These are phyloP conservation scores for Pyrochroa serraticornis DNA, from an alignment of 2,888 invertebrate genomes.

Conservation along the genomic window DNA sequence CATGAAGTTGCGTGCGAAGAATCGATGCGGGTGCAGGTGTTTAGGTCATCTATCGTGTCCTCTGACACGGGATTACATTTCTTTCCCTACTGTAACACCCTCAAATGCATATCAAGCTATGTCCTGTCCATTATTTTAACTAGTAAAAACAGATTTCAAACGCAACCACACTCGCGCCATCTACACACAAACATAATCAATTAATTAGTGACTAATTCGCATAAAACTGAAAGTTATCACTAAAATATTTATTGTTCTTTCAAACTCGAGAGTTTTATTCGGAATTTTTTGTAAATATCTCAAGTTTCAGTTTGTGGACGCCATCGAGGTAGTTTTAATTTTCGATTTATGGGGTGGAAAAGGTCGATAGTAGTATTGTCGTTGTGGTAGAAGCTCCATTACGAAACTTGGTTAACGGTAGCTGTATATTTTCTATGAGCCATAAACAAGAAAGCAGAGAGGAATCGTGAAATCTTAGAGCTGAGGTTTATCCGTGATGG, in stretches of 20 bases:
- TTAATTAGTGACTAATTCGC: too few relatives aligned
- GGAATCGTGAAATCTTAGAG: conserved; percentile 53
- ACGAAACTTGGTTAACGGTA: conserved; percentile 17
- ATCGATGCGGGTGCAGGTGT: conserved; percentile 53
- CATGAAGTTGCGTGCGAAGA: conserved; percentile 49
- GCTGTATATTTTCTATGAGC: conserved; percentile 45
- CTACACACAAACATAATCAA: too few relatives aligned
- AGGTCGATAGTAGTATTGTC: too few relatives aligned
- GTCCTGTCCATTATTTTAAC: background rate
- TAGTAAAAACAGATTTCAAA: conserved; percentile 8
- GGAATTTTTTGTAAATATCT: too few relatives aligned
- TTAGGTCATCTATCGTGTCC: conserved; percentile 54
- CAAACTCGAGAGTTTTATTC: too few relatives aligned
- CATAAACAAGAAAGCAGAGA: conserved; percentile 49
- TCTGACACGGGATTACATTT: conserved; percentile 54
- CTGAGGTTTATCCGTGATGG: conserved; percentile 54
- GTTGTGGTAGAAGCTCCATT: too few relatives aligned
- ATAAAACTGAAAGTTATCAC: too few relatives aligned
- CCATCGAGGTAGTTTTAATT: too few relatives aligned
- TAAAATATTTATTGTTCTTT: too few relatives aligned
- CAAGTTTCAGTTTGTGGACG: too few relatives aligned
- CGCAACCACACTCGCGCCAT: too few relatives aligned
- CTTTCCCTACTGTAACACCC: conserved; percentile 39
- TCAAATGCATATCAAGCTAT: conserved; percentile 42
- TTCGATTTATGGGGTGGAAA: background rate